Evolutionary conservation across 2,888 invertebrate genomes (phyloP).

Genomic region (Anaspis maculata): DNA sequence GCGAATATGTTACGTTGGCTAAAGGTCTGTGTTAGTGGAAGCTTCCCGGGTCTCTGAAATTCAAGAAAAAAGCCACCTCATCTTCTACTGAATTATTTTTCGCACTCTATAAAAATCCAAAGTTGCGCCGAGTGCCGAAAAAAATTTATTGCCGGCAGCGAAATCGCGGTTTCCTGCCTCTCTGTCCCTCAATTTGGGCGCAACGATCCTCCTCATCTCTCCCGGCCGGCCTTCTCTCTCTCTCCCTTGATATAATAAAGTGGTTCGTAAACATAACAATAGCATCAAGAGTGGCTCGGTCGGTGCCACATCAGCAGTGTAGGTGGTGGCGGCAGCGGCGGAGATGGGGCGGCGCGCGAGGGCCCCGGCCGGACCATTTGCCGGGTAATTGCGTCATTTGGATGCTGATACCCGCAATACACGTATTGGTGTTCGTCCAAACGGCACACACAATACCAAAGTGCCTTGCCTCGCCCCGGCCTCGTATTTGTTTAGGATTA

Average conservation of each 20-base stretch:
- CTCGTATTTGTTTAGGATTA: constrained; percentile 40
- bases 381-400: constrained; percentile 43
- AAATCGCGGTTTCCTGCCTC: no score
- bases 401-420: constrained; percentile 42
- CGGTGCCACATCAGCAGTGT: constrained; percentile 18
- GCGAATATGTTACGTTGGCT: no score
- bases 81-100: no score
- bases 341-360: constrained; percentile 6
- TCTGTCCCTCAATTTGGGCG: no score
- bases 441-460: constrained; percentile 34
- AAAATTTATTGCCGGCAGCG: no score
- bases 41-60: no score
- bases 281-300: constrained; percentile 20
- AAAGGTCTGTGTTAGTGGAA: no score
- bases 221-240: no score
- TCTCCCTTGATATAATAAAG: constrained; percentile 17
- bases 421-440: constrained; percentile 38
- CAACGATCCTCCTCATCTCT: no score
- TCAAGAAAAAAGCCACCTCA: no score
- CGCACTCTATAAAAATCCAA: no score
- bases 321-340: constrained; percentile 4
- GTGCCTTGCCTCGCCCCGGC: constrained; percentile 28
- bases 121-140: no score
- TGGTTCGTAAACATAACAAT: constrained; percentile 22
- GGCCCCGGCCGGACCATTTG: constrained; percentile 33